Evolutionary conservation across 2,888 invertebrate species (phyloP), one percentile per base, ranked within the genome.

Genomic region (Platycheirus albimanus): DNA sequence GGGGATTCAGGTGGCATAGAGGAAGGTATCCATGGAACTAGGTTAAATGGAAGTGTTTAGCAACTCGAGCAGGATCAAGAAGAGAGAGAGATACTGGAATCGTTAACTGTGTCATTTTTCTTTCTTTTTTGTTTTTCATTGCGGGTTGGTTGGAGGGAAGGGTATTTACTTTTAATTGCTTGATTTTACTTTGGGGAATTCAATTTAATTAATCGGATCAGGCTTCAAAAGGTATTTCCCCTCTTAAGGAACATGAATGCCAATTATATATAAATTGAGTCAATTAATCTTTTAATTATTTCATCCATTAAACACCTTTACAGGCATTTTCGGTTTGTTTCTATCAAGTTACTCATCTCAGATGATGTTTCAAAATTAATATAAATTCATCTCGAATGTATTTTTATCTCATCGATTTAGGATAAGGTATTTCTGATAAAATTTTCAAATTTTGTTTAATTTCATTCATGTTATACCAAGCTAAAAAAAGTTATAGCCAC

Each of bases 41-140:
- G 66, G 72, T 72, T 72, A 78, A 58, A 66, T 58, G 64, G 47
- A 51, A 64, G 71, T 58, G 49, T 58, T 72, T 64, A 36, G 77
- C 41, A 54, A 64, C 52, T 77, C 30, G 41, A 49, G 56, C 2
- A 63, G 49, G 47, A 77, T 43, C 58, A 58, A 19, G 49, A 54
- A 49, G 24, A 19, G 15, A 52, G 11, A 17, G 10, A 17, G n/a
- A 52, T 24, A 58, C 33, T 58, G 49, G 49, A 15, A 20, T 41
- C 19, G 49, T 15, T 67, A 52, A 33, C 52, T 43, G 41, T 20
- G 54, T 28, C 47, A 28, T 24, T 54, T 38, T 41, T 6, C 7
- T 4, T 49, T 30, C 17, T 28, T 43, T 51, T 28, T 13, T 56
- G 47, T 49, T 38, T 64, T 49, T 36, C n/a, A n/a, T n/a, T n/a